Base-by-base conservation (phyloP, 2,888 invertebrate genomes). In the Pemphredon lugubris region DNA sequence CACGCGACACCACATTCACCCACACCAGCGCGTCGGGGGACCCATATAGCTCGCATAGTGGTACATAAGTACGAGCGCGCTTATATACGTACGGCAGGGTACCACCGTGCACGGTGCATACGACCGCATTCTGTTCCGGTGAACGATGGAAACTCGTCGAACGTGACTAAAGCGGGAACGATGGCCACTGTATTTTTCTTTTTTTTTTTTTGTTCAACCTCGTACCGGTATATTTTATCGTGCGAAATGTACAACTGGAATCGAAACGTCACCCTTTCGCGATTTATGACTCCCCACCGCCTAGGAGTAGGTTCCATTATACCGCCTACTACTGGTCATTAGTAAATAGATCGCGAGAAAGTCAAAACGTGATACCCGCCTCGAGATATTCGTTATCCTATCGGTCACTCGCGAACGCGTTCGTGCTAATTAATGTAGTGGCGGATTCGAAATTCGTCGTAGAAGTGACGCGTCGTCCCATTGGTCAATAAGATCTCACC, bases 61-160 rank as follows among this genome's bases (percentile, higher is more conserved):
- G 34, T 26, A 26, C 26, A 26, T 26, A 26, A 3, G 7, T 26
- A 26, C 26, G 7, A 5, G 7, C 26, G 7, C 7, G 7, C 14
- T 37, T 1, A 16, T 7, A 2, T 2, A 21, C 20, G 5, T 26
- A 3, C 13, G 13, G 2, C 20, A 26, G 7, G 7, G 2, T 18
- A 58, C 44, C 3, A 54, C 30, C 44, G 39, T 59, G 40, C 44
- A 32, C 26, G 51, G 37, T 30, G 65, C 58, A 34, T 39, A 58
- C 45, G 50, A 64, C 42, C 39, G 39, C 59, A 58, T 58, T 71
- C 50, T 50, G 67, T 75, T 83, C 72, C 73, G 45, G 55, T 64
- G 72, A 79, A 73, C 66, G 80, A 74, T 80, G 75, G 82, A 75
- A 79, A 75, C 75, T 67, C 73, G 74, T 80, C 77, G 75, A 78